Base-by-base conservation (phyloP, 2,888 invertebrate genomes). In the Brachyopa scutellaris region DNA sequence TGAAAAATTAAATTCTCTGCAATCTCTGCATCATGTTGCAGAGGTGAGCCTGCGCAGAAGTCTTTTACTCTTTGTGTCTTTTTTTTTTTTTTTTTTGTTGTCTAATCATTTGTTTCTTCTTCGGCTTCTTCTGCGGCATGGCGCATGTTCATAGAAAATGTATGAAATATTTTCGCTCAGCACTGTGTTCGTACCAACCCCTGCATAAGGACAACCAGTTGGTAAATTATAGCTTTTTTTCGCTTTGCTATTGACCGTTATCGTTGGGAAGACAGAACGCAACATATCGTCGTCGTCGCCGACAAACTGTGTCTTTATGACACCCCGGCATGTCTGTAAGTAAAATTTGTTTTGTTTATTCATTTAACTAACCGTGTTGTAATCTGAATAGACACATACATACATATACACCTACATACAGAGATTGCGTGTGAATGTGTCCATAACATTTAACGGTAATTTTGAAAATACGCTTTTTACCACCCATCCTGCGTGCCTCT, bases 311-410 rank as follows among this genome's bases (percentile, higher is more conserved):
- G 67, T 74, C 74, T 69, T 74, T 80, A 62, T 80, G 74, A 61
- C 66, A 66, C 42, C 55, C 62, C 31, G 45, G 33, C 53, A 45
- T 29, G 67, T 79, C 67, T 62, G 79, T 49, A 55, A 79, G 61
- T 33, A 33, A 31, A 67, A 55, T 67, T 61, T 62, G 61, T 67
- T 79, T 67, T 73, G 62, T 79, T 74, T 74, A 67, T 74, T 57
- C 74, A 67, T 61, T 69, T 74, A 79, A 74, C 74, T 74, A 79
- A 79, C 67, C 67, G 74, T 74, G 47, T 67, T 79, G 61, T 59
- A 73, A 73, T 79, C 74, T 57, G 62, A 38, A 73, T 67, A 55
- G 40, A 73, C 61, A 61, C 49, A 67, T 47, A n/a, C n/a, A n/a
- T n/a, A n/a, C n/a, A n/a, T n/a, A n/a, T n/a, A n/a, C n/a, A n/a